Percentiles rank a stretch among this genome's conserved stretches.
These are phyloP conservation scores for Eupithecia vulgata DNA, from an alignment of 2,888 invertebrate species.

Conservation along the genomic window DNA sequence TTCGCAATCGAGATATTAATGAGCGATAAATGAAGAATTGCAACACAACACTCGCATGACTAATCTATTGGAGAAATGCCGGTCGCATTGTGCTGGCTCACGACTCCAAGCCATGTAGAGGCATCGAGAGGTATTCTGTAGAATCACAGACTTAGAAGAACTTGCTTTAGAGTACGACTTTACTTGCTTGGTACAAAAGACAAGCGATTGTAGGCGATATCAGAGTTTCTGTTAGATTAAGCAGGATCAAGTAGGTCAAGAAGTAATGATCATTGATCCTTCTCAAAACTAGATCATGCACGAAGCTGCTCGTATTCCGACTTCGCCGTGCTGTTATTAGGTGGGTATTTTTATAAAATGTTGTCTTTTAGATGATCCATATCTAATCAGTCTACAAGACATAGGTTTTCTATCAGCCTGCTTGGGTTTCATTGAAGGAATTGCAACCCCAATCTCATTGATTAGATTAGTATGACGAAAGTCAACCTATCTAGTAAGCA, in stretches of 20 bases:
- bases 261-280: neutral
- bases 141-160: slow-evolving; percentile 29
- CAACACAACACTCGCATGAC: slow-evolving; percentile 50
- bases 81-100: slow-evolving; percentile 50
- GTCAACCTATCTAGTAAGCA: neutral
- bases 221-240: no score
- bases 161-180: neutral
- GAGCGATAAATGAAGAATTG: slow-evolving; percentile 55
- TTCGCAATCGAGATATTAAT: slow-evolving; percentile 52
- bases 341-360: neutral
- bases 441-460: neutral
- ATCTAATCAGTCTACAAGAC: neutral
- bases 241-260: no score
- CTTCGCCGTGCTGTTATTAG: neutral
- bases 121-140: slow-evolving; percentile 35
- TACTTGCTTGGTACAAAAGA: neutral
- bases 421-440: neutral
- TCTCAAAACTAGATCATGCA: neutral
- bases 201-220: neutral
- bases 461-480: neutral
- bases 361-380: neutral
- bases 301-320: neutral
- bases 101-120: slow-evolving; percentile 26
- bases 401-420: neutral
- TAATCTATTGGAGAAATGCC: slow-evolving; percentile 58